Percentiles rank a stretch among this genome's conserved stretches.
These are phyloP conservation scores for Syrmaticus mikado DNA, from an alignment of 2,113 vertebrate genomes.

Conservation along the genomic window DNA sequence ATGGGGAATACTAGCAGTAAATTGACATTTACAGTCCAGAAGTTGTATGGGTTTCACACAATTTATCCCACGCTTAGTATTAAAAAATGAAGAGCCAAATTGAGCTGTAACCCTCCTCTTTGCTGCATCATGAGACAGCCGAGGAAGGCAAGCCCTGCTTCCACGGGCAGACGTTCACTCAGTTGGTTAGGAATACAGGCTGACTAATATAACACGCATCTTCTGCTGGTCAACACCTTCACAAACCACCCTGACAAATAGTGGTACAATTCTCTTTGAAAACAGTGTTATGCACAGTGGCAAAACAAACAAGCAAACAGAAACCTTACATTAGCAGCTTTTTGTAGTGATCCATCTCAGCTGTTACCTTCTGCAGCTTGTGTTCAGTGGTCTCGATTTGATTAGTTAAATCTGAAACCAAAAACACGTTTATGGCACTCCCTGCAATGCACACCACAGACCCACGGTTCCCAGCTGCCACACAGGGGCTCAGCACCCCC, in stretches of 20 bases:
- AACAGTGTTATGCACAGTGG: background rate
- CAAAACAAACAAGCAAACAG: background rate
- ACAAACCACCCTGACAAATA: background rate
- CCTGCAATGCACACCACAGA: background rate
- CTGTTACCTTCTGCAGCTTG: conserved; percentile 79
- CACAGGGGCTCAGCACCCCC: background rate
- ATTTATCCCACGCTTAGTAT: accelerated
- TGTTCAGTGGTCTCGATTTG: conserved; percentile 75
- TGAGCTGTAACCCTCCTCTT: background rate
- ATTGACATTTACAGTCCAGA: background rate
- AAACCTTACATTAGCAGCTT: conserved; percentile 83
- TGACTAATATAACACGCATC: accelerated
- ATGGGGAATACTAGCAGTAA: background rate
- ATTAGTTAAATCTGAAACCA: conserved; percentile 82
- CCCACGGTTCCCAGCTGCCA: background rate
- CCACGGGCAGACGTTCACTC: background rate
- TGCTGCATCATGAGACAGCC: background rate
- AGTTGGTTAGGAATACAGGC: background rate
- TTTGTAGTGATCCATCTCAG: conserved; percentile 77
- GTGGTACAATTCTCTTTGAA: background rate
- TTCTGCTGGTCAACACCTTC: background rate
- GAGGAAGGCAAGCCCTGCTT: background rate
- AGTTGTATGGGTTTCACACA: background rate
- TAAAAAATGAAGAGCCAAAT: accelerated
- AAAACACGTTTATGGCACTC: background rate